Evolutionary conservation across 2,888 invertebrate species (phyloP).

Genomic region (Reticulitermes lucifugus): DNA sequence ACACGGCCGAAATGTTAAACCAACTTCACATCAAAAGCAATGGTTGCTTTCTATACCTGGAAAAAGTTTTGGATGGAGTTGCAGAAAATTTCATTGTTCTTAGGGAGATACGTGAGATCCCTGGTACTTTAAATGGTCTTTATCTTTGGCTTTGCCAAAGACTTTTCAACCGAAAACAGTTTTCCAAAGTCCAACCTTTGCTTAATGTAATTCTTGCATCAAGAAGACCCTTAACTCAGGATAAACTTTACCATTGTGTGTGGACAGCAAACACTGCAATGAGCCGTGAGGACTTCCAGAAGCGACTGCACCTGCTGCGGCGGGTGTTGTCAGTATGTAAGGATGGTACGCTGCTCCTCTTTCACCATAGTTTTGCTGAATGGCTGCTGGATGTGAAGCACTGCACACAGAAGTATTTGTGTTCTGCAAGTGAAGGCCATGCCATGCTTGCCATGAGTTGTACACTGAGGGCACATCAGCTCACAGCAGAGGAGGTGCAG

Average conservation of each 20-base stretch:
- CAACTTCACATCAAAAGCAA: conserved; percentile 96
- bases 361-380: conserved; percentile 95
- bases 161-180: conserved; percentile 89
- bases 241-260: conserved; percentile 84
- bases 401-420: conserved; percentile 94
- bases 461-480: conserved; percentile 74
- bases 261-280: conserved; percentile 84
- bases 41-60: conserved; percentile 89
- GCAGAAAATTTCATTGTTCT: conserved; percentile 93
- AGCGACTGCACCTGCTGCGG: conserved; percentile 79
- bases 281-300: conserved; percentile 82
- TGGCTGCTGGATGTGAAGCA: conserved; percentile 98
- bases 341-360: conserved; percentile 72
- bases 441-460: conserved; percentile 84
- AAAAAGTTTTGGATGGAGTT: conserved; percentile 91
- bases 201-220: conserved; percentile 90
- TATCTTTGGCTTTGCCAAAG: conserved; percentile 96
- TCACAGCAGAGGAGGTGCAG: conserved; percentile 75
- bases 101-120: conserved; percentile 92
- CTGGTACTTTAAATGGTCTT: conserved; percentile 93
- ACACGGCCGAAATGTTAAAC: conserved; percentile 95
- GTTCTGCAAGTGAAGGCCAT: conserved; percentile 88
- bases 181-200: conserved; percentile 86
- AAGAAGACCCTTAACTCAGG: conserved; percentile 84
- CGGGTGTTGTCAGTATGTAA: conserved; percentile 70